Conservation (phyloP, 2,888 invertebrate genomes). For the Corbicula japonica region DNA sequence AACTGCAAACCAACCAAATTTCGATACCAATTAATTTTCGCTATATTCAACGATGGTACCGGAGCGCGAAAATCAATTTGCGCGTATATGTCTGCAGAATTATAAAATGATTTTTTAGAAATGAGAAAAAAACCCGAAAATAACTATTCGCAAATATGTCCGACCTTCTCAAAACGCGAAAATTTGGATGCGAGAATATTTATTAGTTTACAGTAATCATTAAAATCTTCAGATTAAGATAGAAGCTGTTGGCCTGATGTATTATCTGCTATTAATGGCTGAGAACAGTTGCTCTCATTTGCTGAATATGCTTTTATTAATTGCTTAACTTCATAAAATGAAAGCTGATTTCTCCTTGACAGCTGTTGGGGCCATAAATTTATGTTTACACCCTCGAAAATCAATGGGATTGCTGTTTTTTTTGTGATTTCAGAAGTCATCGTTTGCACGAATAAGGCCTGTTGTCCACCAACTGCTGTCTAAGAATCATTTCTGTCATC, state of each 20-base stretch:
- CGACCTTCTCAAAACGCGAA: neutral
- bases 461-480: neutral
- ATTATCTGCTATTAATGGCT: no score
- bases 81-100: no score
- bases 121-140: neutral
- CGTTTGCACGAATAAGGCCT: neutral
- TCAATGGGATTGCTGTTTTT: neutral
- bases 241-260: no score
- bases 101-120: no score
- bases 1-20: no score
- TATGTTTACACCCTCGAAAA: constrained; percentile 4
- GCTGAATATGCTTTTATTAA: neutral
- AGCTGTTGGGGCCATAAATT: constrained; percentile 15
- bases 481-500: neutral
- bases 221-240: neutral
- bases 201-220: neutral
- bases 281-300: no score
- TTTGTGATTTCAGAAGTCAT: neutral
- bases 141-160: neutral
- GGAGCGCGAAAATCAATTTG: no score
- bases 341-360: neutral
- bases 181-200: neutral
- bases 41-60: no score
- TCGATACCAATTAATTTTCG: no score
- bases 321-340: neutral